Conservation (phyloP, 2,113 vertebrate species). For the Carlito syrichta region DNA sequence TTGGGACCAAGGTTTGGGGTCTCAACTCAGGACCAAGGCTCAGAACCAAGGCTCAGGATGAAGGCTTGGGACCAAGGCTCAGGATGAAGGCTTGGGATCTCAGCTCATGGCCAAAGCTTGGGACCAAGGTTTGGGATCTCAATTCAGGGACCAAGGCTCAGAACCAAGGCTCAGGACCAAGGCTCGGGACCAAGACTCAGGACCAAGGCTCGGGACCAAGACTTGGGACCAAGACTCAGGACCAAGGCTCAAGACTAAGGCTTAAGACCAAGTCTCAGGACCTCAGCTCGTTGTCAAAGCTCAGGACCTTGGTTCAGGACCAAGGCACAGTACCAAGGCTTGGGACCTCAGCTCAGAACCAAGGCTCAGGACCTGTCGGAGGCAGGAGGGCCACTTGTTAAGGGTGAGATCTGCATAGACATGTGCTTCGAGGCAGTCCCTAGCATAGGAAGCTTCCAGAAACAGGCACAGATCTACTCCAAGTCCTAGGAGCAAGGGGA, state of each 20-base stretch:
- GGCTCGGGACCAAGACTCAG: not conserved
- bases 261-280: too few species aligned
- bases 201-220: accelerated
- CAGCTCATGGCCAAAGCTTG: too few species aligned
- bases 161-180: not conserved
- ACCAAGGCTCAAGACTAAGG: too few species aligned
- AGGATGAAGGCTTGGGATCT: accelerated
- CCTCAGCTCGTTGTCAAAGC: not conserved
- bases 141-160: not conserved
- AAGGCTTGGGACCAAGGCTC: not conserved
- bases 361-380: not conserved
- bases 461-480: not conserved
- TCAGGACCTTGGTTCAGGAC: accelerated
- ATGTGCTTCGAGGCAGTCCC: accelerated
- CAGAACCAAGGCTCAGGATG: too few species aligned
- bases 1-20: too few species aligned
- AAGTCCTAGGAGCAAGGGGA: too few species aligned
- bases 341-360: not conserved
- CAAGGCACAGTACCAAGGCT: too few species aligned
- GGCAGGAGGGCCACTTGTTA: not conserved
- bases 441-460: not conserved
- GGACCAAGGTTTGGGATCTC: too few species aligned
- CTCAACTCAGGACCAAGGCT: not conserved
- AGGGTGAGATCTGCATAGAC: not conserved
- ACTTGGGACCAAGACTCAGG: not conserved